Percentiles rank a stretch among this genome's conserved stretches.
Conservation (phyloP, 1,140 invertebrate species). For the Diabrotica virgifera region DNA sequence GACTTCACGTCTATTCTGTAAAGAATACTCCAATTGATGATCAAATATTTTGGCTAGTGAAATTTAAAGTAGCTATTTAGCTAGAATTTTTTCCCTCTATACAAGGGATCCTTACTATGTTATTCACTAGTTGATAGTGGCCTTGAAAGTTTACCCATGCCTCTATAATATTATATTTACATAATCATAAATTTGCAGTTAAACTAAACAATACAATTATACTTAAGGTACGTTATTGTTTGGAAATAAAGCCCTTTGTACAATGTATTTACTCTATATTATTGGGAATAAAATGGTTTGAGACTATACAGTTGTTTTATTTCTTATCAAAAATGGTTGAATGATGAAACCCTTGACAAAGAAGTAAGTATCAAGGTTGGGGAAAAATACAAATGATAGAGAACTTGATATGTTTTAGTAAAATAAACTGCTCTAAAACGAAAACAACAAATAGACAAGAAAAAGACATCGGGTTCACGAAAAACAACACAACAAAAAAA, state of each 20-base stretch:
- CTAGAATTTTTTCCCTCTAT: slow-evolving; percentile 36
- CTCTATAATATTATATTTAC: slow-evolving; percentile 21
- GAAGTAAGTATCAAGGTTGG: too few species aligned
- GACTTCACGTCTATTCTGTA: too few species aligned
- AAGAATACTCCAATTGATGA: too few species aligned
- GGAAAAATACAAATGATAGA: too few species aligned
- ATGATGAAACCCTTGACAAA: too few species aligned
- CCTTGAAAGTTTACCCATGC: slow-evolving; percentile 31
- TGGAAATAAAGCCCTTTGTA: slow-evolving; percentile 22
- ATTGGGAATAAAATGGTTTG: slow-evolving; percentile 26
- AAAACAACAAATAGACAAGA: too few species aligned
- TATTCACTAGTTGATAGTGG: slow-evolving; percentile 35
- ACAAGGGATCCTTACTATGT: slow-evolving; percentile 33
- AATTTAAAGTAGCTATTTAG: slow-evolving; percentile 35
- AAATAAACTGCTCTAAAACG: too few species aligned
- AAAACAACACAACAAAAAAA: too few species aligned
- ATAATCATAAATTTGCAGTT: slow-evolving; percentile 18
- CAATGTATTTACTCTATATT: slow-evolving; percentile 25
- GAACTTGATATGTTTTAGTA: too few species aligned
- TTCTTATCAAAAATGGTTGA: not conserved
- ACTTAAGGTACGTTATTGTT: slow-evolving; percentile 13
- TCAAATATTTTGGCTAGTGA: slow-evolving; percentile 35
- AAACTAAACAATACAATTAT: slow-evolving; percentile 3
- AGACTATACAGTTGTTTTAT: slow-evolving; percentile 14
- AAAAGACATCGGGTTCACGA: too few species aligned